Evolutionary conservation across 2,888 invertebrate species (phyloP).

Genomic region (Amphimallon solstitiale): DNA sequence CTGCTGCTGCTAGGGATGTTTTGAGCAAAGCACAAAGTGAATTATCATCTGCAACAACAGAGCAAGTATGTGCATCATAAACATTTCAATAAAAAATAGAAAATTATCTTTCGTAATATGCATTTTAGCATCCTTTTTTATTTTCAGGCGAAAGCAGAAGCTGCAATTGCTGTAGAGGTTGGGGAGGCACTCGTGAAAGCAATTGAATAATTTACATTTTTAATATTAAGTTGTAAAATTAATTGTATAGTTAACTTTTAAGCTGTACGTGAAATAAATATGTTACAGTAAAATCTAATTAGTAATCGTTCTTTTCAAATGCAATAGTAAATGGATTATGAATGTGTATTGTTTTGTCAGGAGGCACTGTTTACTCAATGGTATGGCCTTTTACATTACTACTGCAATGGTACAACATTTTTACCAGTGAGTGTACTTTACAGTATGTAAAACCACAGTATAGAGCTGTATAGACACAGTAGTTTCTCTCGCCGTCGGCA

Average conservation of each 20-base stretch:
- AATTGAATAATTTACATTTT: slow-evolving; percentile 67
- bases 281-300: not conserved
- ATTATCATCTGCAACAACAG: slow-evolving; percentile 81
- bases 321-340: no score
- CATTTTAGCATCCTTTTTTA: slow-evolving; percentile 31
- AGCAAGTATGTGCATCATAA: slow-evolving; percentile 71
- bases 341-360: no score
- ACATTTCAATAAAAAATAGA: slow-evolving; percentile 6
- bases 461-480: no score
- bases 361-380: no score
- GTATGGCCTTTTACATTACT: no score
- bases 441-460: no score
- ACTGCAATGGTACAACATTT: no score
- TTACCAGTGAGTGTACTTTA: no score
- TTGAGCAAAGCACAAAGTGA: slow-evolving; percentile 86
- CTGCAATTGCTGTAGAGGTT: slow-evolving; percentile 92
- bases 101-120: not conserved
- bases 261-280: slow-evolving; percentile 31
- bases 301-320: no score
- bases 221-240: slow-evolving; percentile 22
- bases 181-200: slow-evolving; percentile 94
- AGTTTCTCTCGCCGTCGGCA: no score
- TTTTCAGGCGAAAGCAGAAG: slow-evolving; percentile 86
- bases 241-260: slow-evolving; percentile 34
- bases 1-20: slow-evolving; percentile 82